A percentile compares a stretch with the other conserved stretches of the same genome.
phyloP scores from a whole-genome alignment of 2,797 vertebrate species.

The Mormyrops attenuatus region DNA sequence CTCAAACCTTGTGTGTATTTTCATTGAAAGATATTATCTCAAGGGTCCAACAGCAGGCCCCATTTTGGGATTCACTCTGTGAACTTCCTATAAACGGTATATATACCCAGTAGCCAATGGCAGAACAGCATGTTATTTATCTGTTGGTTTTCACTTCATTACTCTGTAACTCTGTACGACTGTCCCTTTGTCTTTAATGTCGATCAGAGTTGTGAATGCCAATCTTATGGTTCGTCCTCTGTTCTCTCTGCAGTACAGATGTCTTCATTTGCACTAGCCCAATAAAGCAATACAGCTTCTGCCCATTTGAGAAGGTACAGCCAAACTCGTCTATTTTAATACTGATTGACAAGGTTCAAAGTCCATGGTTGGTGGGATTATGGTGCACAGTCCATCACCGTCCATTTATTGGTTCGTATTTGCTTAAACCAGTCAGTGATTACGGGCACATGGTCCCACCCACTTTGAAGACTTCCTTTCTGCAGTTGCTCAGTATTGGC shows the following conservation, averaged over 20 bases:
- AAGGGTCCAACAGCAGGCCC: not conserved
- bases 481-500: not conserved
- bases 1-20: not conserved
- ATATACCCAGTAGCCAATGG: not conserved
- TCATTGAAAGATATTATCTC: not conserved
- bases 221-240: not conserved
- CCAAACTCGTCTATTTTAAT: not conserved
- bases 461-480: not conserved
- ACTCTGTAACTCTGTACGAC: not conserved
- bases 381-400: not conserved
- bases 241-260: slow-evolving; percentile 70
- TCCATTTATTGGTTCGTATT: not conserved
- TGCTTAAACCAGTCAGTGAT: not conserved
- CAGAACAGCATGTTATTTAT: not conserved
- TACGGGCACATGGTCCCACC: not conserved
- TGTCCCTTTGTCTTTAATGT: not conserved
- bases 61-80: not conserved
- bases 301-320: slow-evolving; percentile 85
- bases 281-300: slow-evolving; percentile 80
- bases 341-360: not conserved
- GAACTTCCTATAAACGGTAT: not conserved
- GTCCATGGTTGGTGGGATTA: not conserved
- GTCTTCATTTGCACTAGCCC: slow-evolving; percentile 97
- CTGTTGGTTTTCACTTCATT: not conserved
- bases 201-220: not conserved